Base-by-base conservation (phyloP, 2,888 invertebrate species). In the Hirtodrosophila confusa region DNA sequence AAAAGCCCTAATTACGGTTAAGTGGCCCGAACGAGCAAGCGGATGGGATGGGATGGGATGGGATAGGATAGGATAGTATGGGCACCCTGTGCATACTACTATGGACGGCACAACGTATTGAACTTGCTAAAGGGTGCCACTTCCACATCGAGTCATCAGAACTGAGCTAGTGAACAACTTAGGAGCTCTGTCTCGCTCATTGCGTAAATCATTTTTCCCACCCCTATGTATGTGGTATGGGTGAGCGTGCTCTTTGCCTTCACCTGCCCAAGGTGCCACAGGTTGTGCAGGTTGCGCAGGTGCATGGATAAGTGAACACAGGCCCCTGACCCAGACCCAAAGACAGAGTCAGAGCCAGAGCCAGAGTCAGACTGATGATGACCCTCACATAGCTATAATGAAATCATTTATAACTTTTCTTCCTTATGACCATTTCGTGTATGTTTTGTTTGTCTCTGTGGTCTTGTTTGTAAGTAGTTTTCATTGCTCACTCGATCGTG, bases 1-100 rank as follows among this genome's bases (percentile, higher is more conserved):
- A 85, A 83, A 85, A 86, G 84, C 82, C 84, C 84, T 85, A 85
- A 85, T 85, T 85, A 86, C 85, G 82, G 69, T 82, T 85, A 85
- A 85, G 84, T 85, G 84, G 80, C 84, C 82, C 79, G 82, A 83
- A 84, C 79, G 66, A 77, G 67, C 24, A 60, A 31, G 24, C 17
- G 31, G 10, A 35, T 44, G 35, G 24, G 57, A 33, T 57, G 31
- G 27, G 6, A 27, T 27, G 0, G 27, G 17, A 60, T 33, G 24
- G 31, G 10, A 35, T 44, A 35, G 24, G 57, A 33, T 57, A 35
- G 27, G 6, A 27, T 27, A 27, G 27, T 27, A 27, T 27, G 27
- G 6, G 27, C 3, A 17, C 17, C 2, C 17, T 17, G 17, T 17
- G 17, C 2, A 17, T 17, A 17, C 17, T 17, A 2, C 17, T 17